phyloP scores from a whole-genome alignment of 2,797 vertebrate genomes.

The Artibeus jamaicensis region DNA sequence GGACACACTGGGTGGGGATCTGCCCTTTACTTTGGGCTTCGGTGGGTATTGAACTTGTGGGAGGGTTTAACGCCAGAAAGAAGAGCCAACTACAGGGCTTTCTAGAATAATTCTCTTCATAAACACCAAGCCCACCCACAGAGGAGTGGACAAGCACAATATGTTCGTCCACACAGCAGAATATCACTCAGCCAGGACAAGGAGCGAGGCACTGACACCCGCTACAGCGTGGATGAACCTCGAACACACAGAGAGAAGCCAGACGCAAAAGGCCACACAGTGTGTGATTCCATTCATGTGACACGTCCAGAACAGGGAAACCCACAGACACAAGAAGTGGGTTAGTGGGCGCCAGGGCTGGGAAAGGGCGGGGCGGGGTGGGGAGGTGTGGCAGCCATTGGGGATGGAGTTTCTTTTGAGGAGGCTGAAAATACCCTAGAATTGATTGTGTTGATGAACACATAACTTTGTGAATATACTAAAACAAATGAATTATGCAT shows the following conservation, averaged over 20 bases:
- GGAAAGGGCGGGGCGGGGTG: neutral
- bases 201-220: rapidly evolving
- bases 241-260: neutral
- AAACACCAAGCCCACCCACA: neutral
- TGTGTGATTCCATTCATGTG: rapidly evolving
- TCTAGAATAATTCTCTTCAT: neutral
- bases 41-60: too few species aligned
- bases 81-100: neutral
- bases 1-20: rapidly evolving
- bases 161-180: rapidly evolving
- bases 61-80: neutral
- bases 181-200: rapidly evolving
- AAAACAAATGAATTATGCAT: neutral
- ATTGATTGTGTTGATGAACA: neutral
- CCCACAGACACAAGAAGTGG: neutral
- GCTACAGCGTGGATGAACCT: rapidly evolving
- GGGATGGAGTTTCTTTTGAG: neutral
- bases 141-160: rapidly evolving
- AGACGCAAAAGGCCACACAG: neutral
- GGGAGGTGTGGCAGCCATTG: too few species aligned
- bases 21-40: neutral
- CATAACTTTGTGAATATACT: neutral
- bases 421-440: neutral
- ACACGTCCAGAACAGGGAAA: rapidly evolving
- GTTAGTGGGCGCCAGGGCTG: neutral